Evolutionary conservation across 1,140 invertebrate genomes (phyloP).

Genomic region (Cydia fagiglandana): DNA sequence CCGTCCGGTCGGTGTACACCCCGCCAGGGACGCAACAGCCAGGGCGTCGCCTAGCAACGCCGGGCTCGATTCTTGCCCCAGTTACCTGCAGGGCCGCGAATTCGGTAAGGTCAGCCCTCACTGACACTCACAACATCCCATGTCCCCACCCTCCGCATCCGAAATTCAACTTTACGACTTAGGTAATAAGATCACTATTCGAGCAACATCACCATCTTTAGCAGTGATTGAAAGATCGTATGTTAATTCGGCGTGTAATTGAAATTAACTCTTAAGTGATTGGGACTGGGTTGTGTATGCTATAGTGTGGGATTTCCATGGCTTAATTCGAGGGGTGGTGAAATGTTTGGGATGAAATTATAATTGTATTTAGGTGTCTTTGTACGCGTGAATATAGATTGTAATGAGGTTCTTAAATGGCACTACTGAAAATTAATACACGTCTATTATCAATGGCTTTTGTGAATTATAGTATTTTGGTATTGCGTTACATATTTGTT

Average conservation of each 20-base stretch:
- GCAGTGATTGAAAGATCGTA: neutral
- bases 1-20: neutral
- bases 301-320: neutral
- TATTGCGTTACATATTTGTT: too few species aligned
- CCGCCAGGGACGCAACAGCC: slow-evolving; percentile 15
- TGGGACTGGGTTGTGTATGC: neutral
- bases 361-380: neutral
- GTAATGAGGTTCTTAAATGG: neutral
- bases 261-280: neutral
- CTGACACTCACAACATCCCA: neutral
- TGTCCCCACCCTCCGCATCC: neutral
- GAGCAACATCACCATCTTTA: neutral
- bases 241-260: neutral
- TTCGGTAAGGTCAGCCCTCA: slow-evolving; percentile 2
- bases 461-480: too few species aligned
- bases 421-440: neutral
- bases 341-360: slow-evolving; percentile 9
- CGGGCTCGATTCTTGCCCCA: slow-evolving; percentile 22
- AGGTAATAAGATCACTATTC: neutral
- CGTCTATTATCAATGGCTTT: too few species aligned
- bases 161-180: neutral
- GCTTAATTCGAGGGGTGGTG: neutral
- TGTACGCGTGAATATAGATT: neutral
- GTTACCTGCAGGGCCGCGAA: slow-evolving; percentile 25
- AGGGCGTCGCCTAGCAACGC: slow-evolving; percentile 23